Evolutionary conservation across 2,888 invertebrate species (phyloP).

Genomic region (Apamea crenata): DNA sequence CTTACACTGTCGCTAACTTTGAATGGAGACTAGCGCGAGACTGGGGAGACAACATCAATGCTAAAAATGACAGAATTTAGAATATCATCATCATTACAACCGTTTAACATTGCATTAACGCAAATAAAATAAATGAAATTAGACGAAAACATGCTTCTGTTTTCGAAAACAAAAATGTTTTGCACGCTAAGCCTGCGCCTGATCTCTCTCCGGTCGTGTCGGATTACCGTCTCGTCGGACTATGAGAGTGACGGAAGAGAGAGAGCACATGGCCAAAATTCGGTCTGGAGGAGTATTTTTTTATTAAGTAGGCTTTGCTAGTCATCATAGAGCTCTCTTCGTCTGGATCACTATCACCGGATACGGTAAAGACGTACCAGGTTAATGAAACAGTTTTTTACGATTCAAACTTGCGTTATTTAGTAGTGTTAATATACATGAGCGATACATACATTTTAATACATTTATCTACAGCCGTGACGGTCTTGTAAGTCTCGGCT

Average conservation of each 20-base stretch:
- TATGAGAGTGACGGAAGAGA: no score
- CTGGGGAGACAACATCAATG: background rate
- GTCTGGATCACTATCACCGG: background rate
- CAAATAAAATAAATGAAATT: no score
- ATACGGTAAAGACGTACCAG: background rate
- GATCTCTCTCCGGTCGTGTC: no score
- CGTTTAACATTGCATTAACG: no score
- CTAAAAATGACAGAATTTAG: background rate
- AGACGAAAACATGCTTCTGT: no score
- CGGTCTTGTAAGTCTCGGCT: constrained; percentile 37
- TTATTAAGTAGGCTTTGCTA: background rate
- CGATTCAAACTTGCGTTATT: constrained; percentile 7
- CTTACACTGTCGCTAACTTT: background rate
- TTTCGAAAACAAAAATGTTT: no score
- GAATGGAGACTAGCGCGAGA: background rate
- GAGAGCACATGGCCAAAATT: no score
- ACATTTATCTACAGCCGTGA: constrained; percentile 33
- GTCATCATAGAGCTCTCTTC: background rate
- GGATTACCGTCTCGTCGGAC: no score
- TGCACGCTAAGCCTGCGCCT: no score
- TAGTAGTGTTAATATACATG: background rate
- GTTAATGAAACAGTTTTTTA: background rate
- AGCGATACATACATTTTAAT: constrained; percentile 28
- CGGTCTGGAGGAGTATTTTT: background rate
- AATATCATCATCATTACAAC: no score